Evolutionary conservation across 2,888 invertebrate genomes (phyloP).

Genomic region (Hypselothyrea guttata): DNA sequence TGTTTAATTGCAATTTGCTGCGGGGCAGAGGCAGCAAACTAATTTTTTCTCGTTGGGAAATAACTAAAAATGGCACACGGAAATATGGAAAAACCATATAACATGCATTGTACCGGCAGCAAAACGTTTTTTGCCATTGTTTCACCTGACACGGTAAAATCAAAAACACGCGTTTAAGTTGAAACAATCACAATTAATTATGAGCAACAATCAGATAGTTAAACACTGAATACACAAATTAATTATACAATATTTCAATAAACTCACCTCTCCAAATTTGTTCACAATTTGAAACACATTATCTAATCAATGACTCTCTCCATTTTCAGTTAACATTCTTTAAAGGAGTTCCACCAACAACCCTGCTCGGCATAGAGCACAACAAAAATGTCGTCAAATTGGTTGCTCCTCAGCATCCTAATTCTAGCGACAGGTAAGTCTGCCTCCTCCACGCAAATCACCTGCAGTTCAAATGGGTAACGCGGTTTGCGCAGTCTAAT

Average conservation of each 20-base stretch:
- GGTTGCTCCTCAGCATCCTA: constrained; percentile 42
- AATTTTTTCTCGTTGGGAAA: constrained; percentile 1
- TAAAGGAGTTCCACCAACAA: neutral
- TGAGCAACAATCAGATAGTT: too few species aligned
- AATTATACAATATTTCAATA: too few species aligned
- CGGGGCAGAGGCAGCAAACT: neutral
- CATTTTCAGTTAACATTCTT: neutral
- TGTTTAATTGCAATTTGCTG: constrained; percentile 33
- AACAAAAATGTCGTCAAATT: constrained; percentile 48
- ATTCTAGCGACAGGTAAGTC: constrained; percentile 51
- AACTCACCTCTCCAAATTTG: too few species aligned
- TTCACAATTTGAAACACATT: constrained; percentile 2
- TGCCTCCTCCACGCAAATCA: constrained; percentile 1
- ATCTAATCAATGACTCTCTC: constrained; percentile 1
- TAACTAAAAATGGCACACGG: constrained; percentile 5
- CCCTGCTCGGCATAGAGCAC: constrained; percentile 1
- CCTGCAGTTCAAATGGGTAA: constrained; percentile 6
- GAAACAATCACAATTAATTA: too few species aligned
- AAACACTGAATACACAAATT: too few species aligned
- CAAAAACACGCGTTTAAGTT: neutral
- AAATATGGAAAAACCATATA: neutral
- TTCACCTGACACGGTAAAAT: neutral
- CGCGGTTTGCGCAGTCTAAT: neutral
- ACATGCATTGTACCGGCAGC: neutral
- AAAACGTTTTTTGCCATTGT: neutral